Conservation (phyloP, 2,888 invertebrate genomes). For the Philereme transversata region DNA sequence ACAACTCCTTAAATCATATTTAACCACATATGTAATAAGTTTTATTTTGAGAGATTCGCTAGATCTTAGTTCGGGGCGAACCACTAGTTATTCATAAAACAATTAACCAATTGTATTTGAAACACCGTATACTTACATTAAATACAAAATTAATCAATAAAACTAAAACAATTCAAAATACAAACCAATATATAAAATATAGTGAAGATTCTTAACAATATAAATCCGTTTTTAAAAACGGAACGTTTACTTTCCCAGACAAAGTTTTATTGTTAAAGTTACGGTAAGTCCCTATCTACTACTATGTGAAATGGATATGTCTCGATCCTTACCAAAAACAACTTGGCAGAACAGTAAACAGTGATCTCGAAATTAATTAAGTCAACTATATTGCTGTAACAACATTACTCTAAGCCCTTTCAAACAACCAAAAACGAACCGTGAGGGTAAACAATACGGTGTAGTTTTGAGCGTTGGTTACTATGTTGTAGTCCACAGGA, state of each 20-base stretch:
- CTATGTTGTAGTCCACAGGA: constrained; percentile 29
- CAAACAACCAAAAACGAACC: constrained; percentile 7
- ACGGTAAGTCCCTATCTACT: not conserved
- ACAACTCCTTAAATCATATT: too few relatives aligned
- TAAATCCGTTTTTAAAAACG: not conserved
- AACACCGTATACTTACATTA: too few relatives aligned
- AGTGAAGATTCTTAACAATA: too few relatives aligned
- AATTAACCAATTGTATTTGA: too few relatives aligned
- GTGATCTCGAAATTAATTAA: constrained; percentile 60
- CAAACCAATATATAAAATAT: too few relatives aligned
- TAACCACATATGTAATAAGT: too few relatives aligned
- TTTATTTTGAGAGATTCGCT: too few relatives aligned
- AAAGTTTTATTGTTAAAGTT: not conserved
- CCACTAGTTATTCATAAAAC: too few relatives aligned
- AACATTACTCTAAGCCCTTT: constrained; percentile 40
- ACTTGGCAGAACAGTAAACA: constrained; percentile 46
- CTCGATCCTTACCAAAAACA: constrained; percentile 28
- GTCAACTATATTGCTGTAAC: constrained; percentile 52
- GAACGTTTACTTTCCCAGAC: not conserved
- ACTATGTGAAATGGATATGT: not conserved
- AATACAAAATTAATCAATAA: too few relatives aligned
- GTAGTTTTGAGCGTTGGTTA: constrained; percentile 9
- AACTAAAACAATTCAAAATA: too few relatives aligned
- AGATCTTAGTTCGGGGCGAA: too few relatives aligned
- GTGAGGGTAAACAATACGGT: constrained; percentile 2